A percentile compares a stretch with the other conserved stretches of the same genome.
Conservation (phyloP, 2,113 vertebrate species). For the Phylloscopus trochilus region DNA sequence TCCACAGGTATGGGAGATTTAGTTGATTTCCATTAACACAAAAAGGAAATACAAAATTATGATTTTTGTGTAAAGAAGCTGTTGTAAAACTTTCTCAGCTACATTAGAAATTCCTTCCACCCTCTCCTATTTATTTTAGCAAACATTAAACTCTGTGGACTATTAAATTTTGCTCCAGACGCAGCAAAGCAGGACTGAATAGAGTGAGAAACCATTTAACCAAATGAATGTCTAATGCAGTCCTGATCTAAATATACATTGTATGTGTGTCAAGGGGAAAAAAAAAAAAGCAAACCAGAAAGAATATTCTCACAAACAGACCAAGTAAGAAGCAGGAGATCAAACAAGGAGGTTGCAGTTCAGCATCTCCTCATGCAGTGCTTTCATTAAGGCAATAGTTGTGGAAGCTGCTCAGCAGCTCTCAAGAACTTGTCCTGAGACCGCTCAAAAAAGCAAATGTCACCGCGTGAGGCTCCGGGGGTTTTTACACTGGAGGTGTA, state of each 20-base stretch:
- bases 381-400: background rate
- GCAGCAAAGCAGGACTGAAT: background rate
- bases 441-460: background rate
- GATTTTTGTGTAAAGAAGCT: background rate
- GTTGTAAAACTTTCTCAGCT: background rate
- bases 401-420: background rate
- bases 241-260: background rate
- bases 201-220: slow-evolving; percentile 3
- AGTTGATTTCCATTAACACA: background rate
- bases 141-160: background rate
- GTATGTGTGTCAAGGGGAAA: background rate
- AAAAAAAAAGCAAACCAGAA: background rate
- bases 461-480: background rate
- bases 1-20: background rate
- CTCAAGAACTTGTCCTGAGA: background rate
- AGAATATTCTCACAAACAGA: background rate
- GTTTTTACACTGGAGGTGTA: background rate
- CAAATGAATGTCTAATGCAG: background rate
- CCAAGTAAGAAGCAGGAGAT: background rate
- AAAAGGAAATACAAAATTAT: background rate
- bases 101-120: background rate
- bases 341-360: background rate
- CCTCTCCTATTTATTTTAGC: slow-evolving; percentile 1
- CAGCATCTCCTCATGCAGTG: background rate
- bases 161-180: slow-evolving; percentile 18